Base-by-base conservation (phyloP, 1,140 invertebrate genomes). In the Tyrophagus putrescentiae region DNA sequence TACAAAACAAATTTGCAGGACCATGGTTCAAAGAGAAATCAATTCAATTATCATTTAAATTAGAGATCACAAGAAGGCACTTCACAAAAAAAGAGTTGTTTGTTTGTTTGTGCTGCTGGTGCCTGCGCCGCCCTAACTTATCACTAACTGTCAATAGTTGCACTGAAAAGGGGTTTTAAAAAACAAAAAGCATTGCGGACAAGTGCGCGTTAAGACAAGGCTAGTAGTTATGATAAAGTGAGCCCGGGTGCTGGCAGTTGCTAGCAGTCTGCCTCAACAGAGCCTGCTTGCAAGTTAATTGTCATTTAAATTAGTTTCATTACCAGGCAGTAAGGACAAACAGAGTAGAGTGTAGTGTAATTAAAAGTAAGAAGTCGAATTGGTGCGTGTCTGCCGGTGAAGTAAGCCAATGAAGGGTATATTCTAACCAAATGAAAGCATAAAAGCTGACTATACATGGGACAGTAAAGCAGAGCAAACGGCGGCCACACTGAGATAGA, bases 241-340 rank as follows among this genome's bases (percentile, higher is more conserved):
- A 25, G 18, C n/a, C n/a, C n/a, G n/a, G n/a, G n/a, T n/a, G n/a
- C n/a, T n/a, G n/a, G n/a, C n/a, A n/a, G n/a, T n/a, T n/a, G n/a
- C n/a, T 39, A 39, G 36, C 21, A 13, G 13, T 39, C 36, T 13
- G 21, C 21, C 21, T 39, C 13, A 39, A 39, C 13, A 39, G 21
- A 13, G 36, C 13, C 13, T 39, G 36, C 13, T 39, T 39, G 13
- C 36, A 21, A 13, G 13, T 18, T 48, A 48, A 48, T 48, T 48
- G 45, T 48, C 7, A 48, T 48, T 48, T 48, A 48, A 48, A 48
- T 48, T 48, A 48, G 45, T 48, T 48, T 48, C 18, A 48, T 48
- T 48, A 39, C 21, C n/a, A n/a, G n/a, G n/a, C n/a, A n/a, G n/a
- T n/a, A n/a, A n/a, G n/a, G n/a, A n/a, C n/a, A n/a, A n/a, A n/a